phyloP scores from a whole-genome alignment of 2,113 vertebrate species.

The Mola mola region DNA sequence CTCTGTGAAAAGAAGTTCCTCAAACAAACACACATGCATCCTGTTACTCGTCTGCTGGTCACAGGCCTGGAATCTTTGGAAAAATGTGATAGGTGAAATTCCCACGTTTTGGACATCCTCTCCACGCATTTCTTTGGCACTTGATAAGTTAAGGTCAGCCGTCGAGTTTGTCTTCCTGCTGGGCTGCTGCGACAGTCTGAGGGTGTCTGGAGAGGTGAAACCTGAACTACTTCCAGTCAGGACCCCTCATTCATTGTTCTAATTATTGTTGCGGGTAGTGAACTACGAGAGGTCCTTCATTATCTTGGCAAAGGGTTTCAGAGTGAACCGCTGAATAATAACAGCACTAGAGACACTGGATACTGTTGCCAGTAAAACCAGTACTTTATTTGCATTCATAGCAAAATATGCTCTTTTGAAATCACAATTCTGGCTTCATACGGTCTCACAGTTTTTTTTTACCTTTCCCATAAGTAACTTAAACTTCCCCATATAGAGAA shows the following conservation, averaged over 20 bases:
- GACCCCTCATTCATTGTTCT: slow-evolving; percentile 16
- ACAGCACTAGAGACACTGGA: slow-evolving; percentile 7
- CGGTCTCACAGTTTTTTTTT: too few species aligned
- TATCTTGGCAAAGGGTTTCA: slow-evolving; percentile 22
- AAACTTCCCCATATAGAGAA: too few species aligned
- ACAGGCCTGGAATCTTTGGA: slow-evolving; percentile 51
- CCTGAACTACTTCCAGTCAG: slow-evolving; percentile 34
- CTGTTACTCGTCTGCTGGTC: slow-evolving; percentile 38
- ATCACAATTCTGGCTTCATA: too few species aligned
- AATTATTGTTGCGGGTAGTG: slow-evolving; percentile 62
- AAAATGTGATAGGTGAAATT: slow-evolving; percentile 61
- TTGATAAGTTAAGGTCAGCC: slow-evolving; percentile 30
- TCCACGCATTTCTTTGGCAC: slow-evolving; percentile 26
- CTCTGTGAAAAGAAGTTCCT: slow-evolving; percentile 31
- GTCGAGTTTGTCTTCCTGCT: slow-evolving; percentile 41
- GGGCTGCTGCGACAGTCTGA: slow-evolving; percentile 12
- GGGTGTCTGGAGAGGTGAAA: slow-evolving; percentile 29
- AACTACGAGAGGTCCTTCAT: slow-evolving; percentile 31
- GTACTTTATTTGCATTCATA: too few species aligned
- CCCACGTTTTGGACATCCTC: slow-evolving; percentile 62
- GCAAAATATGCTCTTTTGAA: too few species aligned
- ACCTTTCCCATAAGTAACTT: too few species aligned
- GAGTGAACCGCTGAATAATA: slow-evolving; percentile 15
- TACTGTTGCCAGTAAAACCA: too few species aligned
- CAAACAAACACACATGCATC: slow-evolving; percentile 15